Evolutionary conservation across 2,888 invertebrate species (phyloP), one percentile per base, ranked within the genome.

Genomic region (Trichogramma dendrolimi): DNA sequence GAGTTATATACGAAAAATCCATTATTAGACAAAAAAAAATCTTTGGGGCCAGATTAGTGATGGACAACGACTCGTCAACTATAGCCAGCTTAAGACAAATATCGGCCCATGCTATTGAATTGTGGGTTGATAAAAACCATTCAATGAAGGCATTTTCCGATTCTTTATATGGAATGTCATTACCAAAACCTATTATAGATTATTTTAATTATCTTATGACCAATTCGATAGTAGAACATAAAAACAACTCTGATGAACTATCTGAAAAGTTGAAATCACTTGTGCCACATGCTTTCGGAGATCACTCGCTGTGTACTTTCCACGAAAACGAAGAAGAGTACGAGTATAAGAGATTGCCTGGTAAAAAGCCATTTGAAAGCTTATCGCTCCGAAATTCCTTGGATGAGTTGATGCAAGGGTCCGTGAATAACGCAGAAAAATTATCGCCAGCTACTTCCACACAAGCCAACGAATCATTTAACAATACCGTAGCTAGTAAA

Each of bases 391-490:
- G 59, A 48, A 44, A 27, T 5, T 42, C 43, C 5, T 58, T 67
- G 38, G 42, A 44, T 47, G 50, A 52, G 57, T 60, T 67, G 49
- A 46, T 68, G n/a, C 41, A 58, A 8, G 52, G 41, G 11, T 67
- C 58, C 27, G 47, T 56, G 40, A 61, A 60, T 52, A 63, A 57
- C 47, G 44, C 54, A 14, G 47, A n/a, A 40, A 40, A 61, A 59
- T 38, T 67, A 55, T 56, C 65, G 40, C 62, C 57, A 1, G 67
- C 64, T 43, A 65, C 49, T 27, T 69, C 67, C 11, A 65, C 63
- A 57, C 67, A 68, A 60, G 53, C 56, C 4, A 69, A 65, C 48
- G 67, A 68, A 38, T 62, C 61, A 2, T 67, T 64, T 6, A 68
- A 69, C 39, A 60, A 49, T 58, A 43, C 50, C 7, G 56, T 66